phyloP scores from a whole-genome alignment of 2,113 vertebrate genomes.

The Nasalis larvatus region DNA sequence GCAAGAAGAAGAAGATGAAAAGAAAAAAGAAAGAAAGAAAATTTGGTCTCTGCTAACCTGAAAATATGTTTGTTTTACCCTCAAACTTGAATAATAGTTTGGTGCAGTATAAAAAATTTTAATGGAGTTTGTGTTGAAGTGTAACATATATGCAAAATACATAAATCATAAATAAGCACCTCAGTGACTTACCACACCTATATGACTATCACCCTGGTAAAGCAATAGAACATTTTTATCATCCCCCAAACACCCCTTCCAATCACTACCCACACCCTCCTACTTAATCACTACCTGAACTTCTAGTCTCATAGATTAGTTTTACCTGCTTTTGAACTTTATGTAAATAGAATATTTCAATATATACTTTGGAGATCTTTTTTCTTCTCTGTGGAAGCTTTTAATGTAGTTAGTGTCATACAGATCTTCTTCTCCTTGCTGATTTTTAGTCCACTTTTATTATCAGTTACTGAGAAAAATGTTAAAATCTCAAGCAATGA shows the following conservation, averaged over 20 bases:
- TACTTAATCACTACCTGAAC: not conserved
- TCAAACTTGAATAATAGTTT: not conserved
- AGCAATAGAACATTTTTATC: not conserved
- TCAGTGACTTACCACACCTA: not conserved
- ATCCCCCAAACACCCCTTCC: not conserved
- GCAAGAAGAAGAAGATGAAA: too few relatives aligned
- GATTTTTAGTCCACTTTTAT: not conserved
- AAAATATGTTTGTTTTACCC: not conserved
- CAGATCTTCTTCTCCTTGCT: not conserved
- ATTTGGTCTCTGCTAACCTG: not conserved
- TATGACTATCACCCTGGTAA: not conserved
- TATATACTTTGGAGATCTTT: not conserved
- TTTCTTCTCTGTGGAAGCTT: not conserved
- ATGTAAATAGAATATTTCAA: not conserved
- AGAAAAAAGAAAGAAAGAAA: not conserved
- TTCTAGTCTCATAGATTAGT: not conserved
- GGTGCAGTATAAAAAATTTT: not conserved
- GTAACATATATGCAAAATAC: not conserved
- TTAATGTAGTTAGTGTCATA: not conserved
- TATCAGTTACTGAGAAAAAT: not conserved
- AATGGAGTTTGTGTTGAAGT: not conserved
- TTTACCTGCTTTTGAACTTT: not conserved
- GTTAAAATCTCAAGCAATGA: not conserved
- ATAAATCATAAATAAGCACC: not conserved
- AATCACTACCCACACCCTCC: not conserved